These are phyloP conservation scores for Peromyscus eremicus DNA, from an alignment of 2,797 vertebrate genomes.

Conservation along the genomic window DNA sequence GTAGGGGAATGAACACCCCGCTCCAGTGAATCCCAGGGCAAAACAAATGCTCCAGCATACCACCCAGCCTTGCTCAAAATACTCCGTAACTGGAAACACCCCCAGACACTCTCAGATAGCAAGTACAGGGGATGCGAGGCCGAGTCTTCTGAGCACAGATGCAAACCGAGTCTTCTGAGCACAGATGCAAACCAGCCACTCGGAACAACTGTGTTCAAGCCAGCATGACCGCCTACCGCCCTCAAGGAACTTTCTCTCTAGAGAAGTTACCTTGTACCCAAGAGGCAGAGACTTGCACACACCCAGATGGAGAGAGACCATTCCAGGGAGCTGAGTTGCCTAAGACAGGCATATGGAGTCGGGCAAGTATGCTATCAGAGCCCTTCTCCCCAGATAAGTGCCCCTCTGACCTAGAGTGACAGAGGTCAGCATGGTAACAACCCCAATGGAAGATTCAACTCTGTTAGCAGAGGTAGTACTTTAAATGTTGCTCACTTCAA, in stretches of 20 bases:
- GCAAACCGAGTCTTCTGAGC: constrained; percentile 36
- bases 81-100: not conserved
- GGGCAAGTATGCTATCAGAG: not conserved
- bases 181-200: constrained; percentile 35
- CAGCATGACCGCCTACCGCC: constrained; percentile 50
- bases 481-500: constrained; percentile 9
- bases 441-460: not conserved
- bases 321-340: not conserved
- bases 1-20: not conserved
- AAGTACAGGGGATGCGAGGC: not conserved
- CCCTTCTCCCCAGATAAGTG: not conserved
- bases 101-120: not conserved
- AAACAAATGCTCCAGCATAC: not conserved
- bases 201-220: constrained; percentile 1
- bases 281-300: constrained; percentile 29
- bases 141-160: constrained; percentile 1
- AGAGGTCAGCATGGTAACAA: not conserved
- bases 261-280: constrained; percentile 37
- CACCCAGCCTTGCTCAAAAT: not conserved
- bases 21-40: rapidly evolving
- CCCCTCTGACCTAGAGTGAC: not conserved
- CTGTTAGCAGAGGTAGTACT: not conserved
- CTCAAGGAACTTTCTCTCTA: constrained; percentile 76
- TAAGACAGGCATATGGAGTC: not conserved
- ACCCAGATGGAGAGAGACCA: not conserved